phyloP scores from a whole-genome alignment of 1,140 invertebrate genomes.

The Tetragnatha versicolor region DNA sequence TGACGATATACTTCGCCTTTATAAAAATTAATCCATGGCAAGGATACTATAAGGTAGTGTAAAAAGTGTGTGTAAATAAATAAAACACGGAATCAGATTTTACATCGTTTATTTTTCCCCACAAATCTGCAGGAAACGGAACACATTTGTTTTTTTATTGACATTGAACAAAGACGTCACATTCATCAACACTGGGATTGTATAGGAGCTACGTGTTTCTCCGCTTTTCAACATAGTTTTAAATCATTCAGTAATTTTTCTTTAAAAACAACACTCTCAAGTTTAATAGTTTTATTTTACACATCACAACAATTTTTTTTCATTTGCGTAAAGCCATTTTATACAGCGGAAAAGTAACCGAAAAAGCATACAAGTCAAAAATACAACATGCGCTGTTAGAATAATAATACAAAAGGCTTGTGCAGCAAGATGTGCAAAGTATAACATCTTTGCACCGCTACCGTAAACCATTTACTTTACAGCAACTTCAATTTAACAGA shows the following conservation, averaged over 20 bases:
- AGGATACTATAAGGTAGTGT: not conserved
- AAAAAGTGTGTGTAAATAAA: slow-evolving; percentile 13
- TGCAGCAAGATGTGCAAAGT: slow-evolving; percentile 16
- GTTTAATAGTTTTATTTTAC: slow-evolving; percentile 52
- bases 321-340: slow-evolving; percentile 48
- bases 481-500: slow-evolving; percentile 5
- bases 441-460: slow-evolving; percentile 1
- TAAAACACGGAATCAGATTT: slow-evolving; percentile 20
- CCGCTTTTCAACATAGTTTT: slow-evolving; percentile 52
- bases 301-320: slow-evolving; percentile 45
- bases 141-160: slow-evolving; percentile 49
- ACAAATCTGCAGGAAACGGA: slow-evolving; percentile 50
- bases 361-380: slow-evolving; percentile 36
- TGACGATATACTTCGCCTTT: too few relatives aligned
- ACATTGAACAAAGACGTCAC: slow-evolving; percentile 54
- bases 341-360: slow-evolving; percentile 32
- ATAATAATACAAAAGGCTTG: slow-evolving; percentile 26
- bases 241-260: slow-evolving; percentile 49
- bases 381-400: slow-evolving; percentile 43
- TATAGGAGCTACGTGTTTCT: slow-evolving; percentile 48
- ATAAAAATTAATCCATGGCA: too few relatives aligned
- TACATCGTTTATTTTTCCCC: slow-evolving; percentile 53
- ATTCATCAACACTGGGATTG: slow-evolving; percentile 53
- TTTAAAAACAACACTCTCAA: slow-evolving; percentile 53
- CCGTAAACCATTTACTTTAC: slow-evolving; percentile 14